Evolutionary conservation across 2,888 invertebrate genomes (phyloP).

Genomic region (Drosophila testacea): DNA sequence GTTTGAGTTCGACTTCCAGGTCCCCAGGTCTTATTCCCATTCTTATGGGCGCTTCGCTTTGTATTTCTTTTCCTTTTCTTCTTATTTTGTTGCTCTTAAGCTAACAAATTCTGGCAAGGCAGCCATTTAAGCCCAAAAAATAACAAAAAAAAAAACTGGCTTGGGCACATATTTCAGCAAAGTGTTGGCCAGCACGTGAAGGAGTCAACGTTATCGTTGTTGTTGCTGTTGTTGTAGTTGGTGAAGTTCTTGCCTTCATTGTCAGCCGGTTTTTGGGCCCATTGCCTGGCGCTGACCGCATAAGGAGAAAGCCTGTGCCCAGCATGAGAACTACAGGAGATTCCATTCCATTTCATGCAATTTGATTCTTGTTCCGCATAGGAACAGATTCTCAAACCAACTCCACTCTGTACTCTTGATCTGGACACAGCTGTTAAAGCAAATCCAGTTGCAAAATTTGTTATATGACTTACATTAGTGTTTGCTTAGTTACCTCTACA

Average conservation of each 20-base stretch:
- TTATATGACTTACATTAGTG: slow-evolving; percentile 75
- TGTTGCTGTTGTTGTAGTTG: slow-evolving; percentile 8
- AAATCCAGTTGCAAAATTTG: slow-evolving; percentile 68
- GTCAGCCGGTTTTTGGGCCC: slow-evolving; percentile 56
- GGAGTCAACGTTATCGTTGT: slow-evolving; percentile 32
- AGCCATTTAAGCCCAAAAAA: slow-evolving; percentile 60
- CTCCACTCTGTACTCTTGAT: not conserved
- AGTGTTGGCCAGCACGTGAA: slow-evolving; percentile 75
- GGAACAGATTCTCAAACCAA: slow-evolving; percentile 36
- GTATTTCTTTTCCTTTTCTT: slow-evolving; percentile 35
- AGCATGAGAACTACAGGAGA: slow-evolving; percentile 32
- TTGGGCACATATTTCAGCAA: slow-evolving; percentile 80
- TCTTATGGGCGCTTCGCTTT: slow-evolving; percentile 75
- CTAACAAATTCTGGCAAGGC: slow-evolving; percentile 79
- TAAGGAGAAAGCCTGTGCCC: slow-evolving; percentile 68
- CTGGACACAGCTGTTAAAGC: slow-evolving; percentile 25
- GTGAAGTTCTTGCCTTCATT: slow-evolving; percentile 8
- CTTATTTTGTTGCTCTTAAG: slow-evolving; percentile 44
- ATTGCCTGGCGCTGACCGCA: slow-evolving; percentile 54
- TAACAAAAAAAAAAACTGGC: slow-evolving; percentile 55
- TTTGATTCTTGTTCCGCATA: slow-evolving; percentile 54
- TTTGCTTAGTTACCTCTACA: slow-evolving; percentile 28
- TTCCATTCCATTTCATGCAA: slow-evolving; percentile 20
- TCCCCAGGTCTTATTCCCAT: slow-evolving; percentile 52
- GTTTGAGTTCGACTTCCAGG: slow-evolving; percentile 52